Conservation (phyloP, 2,888 invertebrate species). For the Tricholauxania praeusta region DNA sequence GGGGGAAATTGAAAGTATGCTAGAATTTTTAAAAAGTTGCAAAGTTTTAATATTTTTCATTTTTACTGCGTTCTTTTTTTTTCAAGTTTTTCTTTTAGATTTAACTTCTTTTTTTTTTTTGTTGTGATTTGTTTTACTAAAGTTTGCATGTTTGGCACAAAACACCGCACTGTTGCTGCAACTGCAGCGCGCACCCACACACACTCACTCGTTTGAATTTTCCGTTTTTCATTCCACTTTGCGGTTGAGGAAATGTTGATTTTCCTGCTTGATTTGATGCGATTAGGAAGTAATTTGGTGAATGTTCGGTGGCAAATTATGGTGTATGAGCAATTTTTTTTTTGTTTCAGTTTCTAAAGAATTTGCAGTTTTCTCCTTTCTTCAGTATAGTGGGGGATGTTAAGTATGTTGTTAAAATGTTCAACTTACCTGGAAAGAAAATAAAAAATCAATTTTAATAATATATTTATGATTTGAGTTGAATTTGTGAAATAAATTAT, state of each 20-base stretch:
- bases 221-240: constrained; percentile 48
- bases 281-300: constrained; percentile 62
- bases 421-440: constrained; percentile 9
- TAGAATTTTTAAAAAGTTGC: background rate
- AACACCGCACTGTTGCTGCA: background rate
- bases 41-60: background rate
- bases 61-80: constrained; percentile 2
- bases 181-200: constrained; percentile 12
- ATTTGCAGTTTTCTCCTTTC: too few species aligned
- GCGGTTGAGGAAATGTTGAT: constrained; percentile 39
- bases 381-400: background rate
- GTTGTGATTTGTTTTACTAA: too few species aligned
- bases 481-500: too few species aligned
- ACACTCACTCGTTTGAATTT: constrained; percentile 18
- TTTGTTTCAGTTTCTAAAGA: too few species aligned
- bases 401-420: background rate
- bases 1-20: background rate
- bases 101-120: too few species aligned
- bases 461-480: too few species aligned
- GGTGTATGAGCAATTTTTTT: too few species aligned
- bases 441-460: background rate
- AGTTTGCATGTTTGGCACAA: background rate
- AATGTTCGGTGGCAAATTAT: background rate
- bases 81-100: too few species aligned
- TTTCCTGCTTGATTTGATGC: constrained; percentile 46